These are phyloP conservation scores for Manis pentadactyla DNA, from an alignment of 2,797 vertebrate species.

Conservation along the genomic window DNA sequence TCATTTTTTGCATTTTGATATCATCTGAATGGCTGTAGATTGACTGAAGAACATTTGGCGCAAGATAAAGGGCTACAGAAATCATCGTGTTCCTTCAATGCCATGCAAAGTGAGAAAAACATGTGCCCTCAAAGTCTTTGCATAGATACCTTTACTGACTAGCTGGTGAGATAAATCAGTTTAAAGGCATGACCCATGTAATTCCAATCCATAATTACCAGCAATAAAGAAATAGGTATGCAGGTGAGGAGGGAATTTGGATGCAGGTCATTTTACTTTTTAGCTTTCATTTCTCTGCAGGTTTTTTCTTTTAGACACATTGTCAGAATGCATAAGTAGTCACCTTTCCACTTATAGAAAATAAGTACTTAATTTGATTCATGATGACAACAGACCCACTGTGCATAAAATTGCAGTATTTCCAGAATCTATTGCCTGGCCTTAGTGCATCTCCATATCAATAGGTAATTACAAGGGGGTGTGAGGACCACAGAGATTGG, in stretches of 20 bases:
- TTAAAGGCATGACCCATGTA: conserved; percentile 1
- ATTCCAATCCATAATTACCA: not conserved
- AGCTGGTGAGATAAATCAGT: not conserved
- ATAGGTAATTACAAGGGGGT: too few species aligned
- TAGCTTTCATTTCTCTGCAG: not conserved
- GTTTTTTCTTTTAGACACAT: not conserved
- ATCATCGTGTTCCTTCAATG: not conserved
- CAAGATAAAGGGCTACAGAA: not conserved
- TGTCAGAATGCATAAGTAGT: conserved; percentile 12
- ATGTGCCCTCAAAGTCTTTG: not conserved
- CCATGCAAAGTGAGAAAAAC: not conserved
- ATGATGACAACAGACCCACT: not conserved
- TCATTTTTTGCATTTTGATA: not conserved
- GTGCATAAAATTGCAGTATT: not conserved
- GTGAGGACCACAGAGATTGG: too few species aligned
- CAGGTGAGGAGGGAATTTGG: not conserved
- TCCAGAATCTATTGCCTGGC: too few species aligned
- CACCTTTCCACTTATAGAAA: not conserved
- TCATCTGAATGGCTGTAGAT: not conserved
- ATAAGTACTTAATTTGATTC: not conserved
- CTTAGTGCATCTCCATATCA: too few species aligned
- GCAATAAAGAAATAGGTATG: not conserved
- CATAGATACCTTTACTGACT: conserved; percentile 17
- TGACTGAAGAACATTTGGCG: not conserved
- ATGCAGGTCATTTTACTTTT: not conserved